These are phyloP conservation scores for Pollenia amentaria DNA, from an alignment of 2,888 invertebrate species.

Conservation along the genomic window DNA sequence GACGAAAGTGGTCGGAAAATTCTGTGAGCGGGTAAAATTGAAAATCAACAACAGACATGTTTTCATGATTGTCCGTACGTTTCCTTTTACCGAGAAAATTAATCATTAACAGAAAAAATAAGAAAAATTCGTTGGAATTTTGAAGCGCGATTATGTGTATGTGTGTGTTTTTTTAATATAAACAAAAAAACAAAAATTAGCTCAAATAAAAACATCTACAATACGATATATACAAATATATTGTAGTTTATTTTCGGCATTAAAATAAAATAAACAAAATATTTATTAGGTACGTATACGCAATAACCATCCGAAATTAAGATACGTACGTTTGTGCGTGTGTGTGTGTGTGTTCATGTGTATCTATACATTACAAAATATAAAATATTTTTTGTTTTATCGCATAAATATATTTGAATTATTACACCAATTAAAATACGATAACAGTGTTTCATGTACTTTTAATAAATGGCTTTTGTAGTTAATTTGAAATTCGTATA, in stretches of 20 bases:
- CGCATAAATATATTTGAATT: too few relatives aligned
- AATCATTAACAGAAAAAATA: constrained; percentile 44
- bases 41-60: constrained; percentile 52
- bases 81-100: constrained; percentile 41
- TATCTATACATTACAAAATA: background rate
- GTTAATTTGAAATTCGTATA: background rate
- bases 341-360: background rate
- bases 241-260: constrained; percentile 54
- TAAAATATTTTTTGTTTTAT: background rate
- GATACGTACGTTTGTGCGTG: background rate
- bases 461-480: background rate
- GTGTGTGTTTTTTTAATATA: constrained; percentile 48
- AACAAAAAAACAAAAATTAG: constrained; percentile 44
- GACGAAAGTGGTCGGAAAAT: constrained; percentile 49
- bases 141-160: constrained; percentile 18
- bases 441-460: background rate
- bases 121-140: constrained; percentile 57
- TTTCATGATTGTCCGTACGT: constrained; percentile 53
- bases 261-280: constrained; percentile 34
- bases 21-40: constrained; percentile 55
- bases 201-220: constrained; percentile 30
- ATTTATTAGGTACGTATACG: constrained; percentile 65
- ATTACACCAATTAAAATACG: too few relatives aligned
- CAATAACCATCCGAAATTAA: constrained; percentile 17
- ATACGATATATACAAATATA: background rate